These are phyloP conservation scores for Leontopithecus rosalia DNA, from an alignment of 2,797 vertebrate species.

Conservation along the genomic window DNA sequence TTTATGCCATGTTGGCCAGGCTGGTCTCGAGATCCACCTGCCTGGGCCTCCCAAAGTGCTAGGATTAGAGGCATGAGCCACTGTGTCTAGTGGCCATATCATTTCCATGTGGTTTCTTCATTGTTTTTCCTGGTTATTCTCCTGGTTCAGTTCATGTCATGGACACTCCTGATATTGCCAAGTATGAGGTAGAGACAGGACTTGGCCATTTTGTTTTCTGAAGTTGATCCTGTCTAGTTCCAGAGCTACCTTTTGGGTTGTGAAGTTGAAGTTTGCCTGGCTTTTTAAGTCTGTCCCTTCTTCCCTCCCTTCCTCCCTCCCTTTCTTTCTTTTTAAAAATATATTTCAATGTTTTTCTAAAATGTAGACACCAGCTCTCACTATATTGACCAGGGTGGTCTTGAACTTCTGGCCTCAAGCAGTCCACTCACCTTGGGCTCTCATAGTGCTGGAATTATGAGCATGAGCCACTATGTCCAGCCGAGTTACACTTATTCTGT, in stretches of 20 bases:
- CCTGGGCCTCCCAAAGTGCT: neutral
- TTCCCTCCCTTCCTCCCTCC: accelerated
- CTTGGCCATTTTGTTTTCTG: neutral
- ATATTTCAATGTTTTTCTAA: neutral
- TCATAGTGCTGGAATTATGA: neutral
- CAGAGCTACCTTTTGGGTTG: neutral
- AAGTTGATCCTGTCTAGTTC: neutral
- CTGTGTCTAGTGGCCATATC: neutral
- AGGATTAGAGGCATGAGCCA: neutral
- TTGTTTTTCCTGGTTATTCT: neutral
- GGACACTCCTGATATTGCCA: neutral
- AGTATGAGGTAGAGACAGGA: neutral
- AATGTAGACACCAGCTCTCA: neutral
- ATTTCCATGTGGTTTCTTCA: neutral
- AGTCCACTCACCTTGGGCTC: neutral
- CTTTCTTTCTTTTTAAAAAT: neutral
- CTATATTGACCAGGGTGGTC: neutral
- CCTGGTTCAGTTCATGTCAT: neutral
- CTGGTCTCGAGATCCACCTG: neutral
- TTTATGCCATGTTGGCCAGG: neutral
- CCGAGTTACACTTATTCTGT: neutral
- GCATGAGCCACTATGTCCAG: neutral
- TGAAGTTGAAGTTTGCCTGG: neutral
- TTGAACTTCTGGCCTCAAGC: neutral
- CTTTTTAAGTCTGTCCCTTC: neutral